Conservation (phyloP, 2,888 invertebrate species). For the Nudaria mundana region DNA sequence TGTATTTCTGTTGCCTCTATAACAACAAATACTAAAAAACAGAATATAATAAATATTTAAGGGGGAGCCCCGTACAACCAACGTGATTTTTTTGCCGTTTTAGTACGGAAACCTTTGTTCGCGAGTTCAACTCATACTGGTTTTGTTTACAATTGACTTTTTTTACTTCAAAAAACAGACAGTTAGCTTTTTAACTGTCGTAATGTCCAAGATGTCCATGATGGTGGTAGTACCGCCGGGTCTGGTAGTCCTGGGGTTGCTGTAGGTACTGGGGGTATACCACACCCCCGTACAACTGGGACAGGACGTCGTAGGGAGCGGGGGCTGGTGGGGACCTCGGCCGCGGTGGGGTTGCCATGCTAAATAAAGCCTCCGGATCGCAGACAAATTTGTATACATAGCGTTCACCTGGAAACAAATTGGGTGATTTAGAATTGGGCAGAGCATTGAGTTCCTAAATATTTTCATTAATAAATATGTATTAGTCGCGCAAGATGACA, state of each 20-base stretch:
- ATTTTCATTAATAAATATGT: too few species aligned
- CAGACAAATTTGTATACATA: conserved; percentile 99
- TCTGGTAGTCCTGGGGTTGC: conserved; percentile 39
- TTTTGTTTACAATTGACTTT: background rate
- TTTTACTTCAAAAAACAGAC: conserved; percentile 3
- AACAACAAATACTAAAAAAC: too few species aligned
- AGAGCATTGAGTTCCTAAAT: too few species aligned
- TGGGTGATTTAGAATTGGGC: too few species aligned
- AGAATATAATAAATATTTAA: too few species aligned
- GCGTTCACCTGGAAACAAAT: conserved; percentile 85
- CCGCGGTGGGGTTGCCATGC: conserved; percentile 83
- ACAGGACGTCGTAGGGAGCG: conserved; percentile 53
- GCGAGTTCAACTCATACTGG: background rate
- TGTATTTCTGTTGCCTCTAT: too few species aligned
- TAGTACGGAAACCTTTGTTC: too few species aligned
- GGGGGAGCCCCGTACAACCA: too few species aligned
- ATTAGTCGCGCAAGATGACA: too few species aligned
- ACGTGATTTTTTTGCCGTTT: background rate
- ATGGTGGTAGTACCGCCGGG: conserved; percentile 42
- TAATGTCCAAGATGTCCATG: conserved; percentile 41
- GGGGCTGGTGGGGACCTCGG: conserved; percentile 33
- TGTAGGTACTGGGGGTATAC: conserved; percentile 50
- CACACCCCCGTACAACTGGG: conserved; percentile 52
- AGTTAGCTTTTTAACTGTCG: conserved; percentile 30
- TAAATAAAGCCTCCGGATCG: conserved; percentile 94